These are phyloP conservation scores for Mythimna pallens DNA, from an alignment of 2,888 invertebrate species.

Conservation along the genomic window DNA sequence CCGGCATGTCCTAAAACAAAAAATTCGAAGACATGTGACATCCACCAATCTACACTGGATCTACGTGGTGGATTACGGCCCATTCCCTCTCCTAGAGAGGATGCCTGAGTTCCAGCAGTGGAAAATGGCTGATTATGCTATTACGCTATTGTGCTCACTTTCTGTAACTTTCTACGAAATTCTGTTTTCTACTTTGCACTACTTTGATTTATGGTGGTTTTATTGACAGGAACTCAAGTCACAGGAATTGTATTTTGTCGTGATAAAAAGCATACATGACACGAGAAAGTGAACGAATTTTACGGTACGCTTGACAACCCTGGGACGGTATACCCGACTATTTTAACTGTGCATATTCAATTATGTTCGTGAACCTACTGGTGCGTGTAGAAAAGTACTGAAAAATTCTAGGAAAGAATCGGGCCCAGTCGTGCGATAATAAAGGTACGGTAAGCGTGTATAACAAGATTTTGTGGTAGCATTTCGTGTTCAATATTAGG, in stretches of 20 bases:
- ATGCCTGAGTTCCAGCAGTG: too few relatives aligned
- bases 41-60: too few relatives aligned
- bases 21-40: too few relatives aligned
- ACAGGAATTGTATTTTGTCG: background rate
- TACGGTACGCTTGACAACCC: background rate
- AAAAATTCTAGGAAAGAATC: conserved; percentile 38
- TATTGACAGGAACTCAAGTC: background rate
- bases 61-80: too few relatives aligned
- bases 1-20: too few relatives aligned
- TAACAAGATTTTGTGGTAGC: conserved; percentile 11
- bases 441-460: conserved; percentile 37
- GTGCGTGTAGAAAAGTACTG: conserved; percentile 37
- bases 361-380: conserved; percentile 24
- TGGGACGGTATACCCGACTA: conserved; percentile 12
- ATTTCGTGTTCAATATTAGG: conserved; percentile 5
- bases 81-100: too few relatives aligned
- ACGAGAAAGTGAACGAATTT: too few relatives aligned
- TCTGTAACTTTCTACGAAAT: background rate
- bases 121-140: too few relatives aligned
- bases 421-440: conserved; percentile 42
- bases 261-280: too few relatives aligned
- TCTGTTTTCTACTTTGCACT: background rate
- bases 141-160: too few relatives aligned
- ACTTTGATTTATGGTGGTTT: background rate
- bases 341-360: conserved; percentile 39